Conservation (phyloP, 1,140 invertebrate species). For the Drosophila funebris region DNA sequence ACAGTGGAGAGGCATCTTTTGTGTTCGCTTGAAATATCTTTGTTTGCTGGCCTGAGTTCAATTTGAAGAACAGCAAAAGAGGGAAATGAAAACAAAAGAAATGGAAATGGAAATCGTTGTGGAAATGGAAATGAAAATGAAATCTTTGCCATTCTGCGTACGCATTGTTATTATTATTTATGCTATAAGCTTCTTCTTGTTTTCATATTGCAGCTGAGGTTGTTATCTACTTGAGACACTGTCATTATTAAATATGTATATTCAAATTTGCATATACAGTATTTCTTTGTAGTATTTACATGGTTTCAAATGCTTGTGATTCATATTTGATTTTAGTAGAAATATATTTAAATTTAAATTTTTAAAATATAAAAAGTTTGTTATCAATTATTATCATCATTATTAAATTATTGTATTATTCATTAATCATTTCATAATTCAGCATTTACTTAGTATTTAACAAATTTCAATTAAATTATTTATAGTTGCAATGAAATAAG, state of each 20-base stretch:
- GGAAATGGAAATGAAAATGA: neutral
- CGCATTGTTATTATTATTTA: neutral
- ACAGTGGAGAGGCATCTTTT: slow-evolving; percentile 7
- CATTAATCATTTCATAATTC: too few species aligned
- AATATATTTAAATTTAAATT: too few species aligned
- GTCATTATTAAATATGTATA: neutral
- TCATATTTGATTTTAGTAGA: too few species aligned
- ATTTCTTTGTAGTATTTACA: too few species aligned
- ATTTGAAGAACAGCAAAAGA: neutral
- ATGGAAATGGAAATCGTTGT: neutral
- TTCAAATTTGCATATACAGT: neutral
- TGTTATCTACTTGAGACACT: neutral
- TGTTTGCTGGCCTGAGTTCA: neutral
- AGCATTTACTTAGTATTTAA: too few species aligned
- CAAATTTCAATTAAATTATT: too few species aligned
- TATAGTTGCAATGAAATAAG: too few species aligned
- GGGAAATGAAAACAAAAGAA: neutral
- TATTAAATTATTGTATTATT: too few species aligned
- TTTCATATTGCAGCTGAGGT: neutral
- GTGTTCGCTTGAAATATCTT: slow-evolving; percentile 3
- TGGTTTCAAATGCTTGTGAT: too few species aligned
- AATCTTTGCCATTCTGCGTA: neutral
- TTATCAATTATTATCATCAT: too few species aligned
- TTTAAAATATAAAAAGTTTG: too few species aligned
- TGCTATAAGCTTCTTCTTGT: neutral